Evolutionary conservation across 1,140 invertebrate species (phyloP), one percentile per base, ranked within the genome.

Genomic region (Gryon sp.): DNA sequence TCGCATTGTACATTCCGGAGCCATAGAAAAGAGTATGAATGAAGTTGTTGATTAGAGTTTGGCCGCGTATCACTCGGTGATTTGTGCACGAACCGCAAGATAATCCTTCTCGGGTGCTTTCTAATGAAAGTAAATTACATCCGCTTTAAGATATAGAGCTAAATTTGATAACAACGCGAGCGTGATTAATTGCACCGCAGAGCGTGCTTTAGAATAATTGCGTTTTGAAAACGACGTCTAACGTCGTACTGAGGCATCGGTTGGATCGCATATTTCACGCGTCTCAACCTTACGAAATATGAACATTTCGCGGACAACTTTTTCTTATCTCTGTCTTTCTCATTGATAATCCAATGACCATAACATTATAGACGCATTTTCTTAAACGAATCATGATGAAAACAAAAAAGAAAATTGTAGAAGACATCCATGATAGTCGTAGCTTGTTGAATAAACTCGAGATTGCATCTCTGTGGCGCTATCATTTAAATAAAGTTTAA

Each of bases 51-150:
- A 65, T 50, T 30, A 63, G 45, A 26, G 55, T 55, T 52, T 7
- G 28, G 36, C 45, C 28, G 55, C 55, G 24, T 46, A 46, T 70
- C 53, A 60, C 45, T 62, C 43, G 40, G 15, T 34, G 69, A 73
- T 73, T 73, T 59, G 59, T 53, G 28, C 22, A 26, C 41, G 48
- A 57, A 48, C 59, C 59, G 28, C 20, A 48, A 63, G 69, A 73
- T 73, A 73, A 73, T 73, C 59, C 57, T 63, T 48, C 48, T 62
- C 24, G 38, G 48, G 50, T 50, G 55, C 28, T 57, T 73, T 73
- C 69, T 73, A 73, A 63, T 57, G 69, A 73, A 73, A 73, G 69
- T 73, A 63, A 73, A 73, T 73, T 73, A 73, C 69, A 63, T 73
- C 69, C 69, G 69, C 50, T 73, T 73, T 59, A 57, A 63, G 41